phyloP scores from a whole-genome alignment of 2,797 vertebrate genomes.

The Microctenopoma stevenorrisi region DNA sequence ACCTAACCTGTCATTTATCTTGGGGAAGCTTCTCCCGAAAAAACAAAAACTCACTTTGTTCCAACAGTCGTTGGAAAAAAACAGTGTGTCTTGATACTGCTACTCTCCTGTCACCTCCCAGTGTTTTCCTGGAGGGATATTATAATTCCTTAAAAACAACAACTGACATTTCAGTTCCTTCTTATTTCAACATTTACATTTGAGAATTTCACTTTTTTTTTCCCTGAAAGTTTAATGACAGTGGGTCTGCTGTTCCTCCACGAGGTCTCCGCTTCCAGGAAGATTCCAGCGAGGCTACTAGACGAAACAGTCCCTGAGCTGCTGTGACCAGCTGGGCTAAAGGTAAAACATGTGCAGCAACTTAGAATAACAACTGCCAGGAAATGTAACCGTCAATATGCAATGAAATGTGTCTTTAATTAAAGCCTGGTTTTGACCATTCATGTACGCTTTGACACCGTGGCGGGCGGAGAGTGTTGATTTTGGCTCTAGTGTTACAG shows the following conservation, averaged over 20 bases:
- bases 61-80: conserved; percentile 25
- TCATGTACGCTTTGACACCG: too few species aligned
- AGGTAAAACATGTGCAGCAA: conserved; percentile 39
- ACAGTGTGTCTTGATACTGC: conserved; percentile 14
- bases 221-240: conserved; percentile 29
- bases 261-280: conserved; percentile 69
- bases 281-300: conserved; percentile 59
- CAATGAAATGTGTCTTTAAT: background rate
- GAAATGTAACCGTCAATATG: background rate
- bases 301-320: conserved; percentile 70
- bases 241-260: conserved; percentile 28
- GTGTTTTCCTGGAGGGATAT: conserved; percentile 3
- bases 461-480: too few species aligned
- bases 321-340: conserved; percentile 29
- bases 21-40: conserved; percentile 28
- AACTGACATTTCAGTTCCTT: conserved; percentile 20
- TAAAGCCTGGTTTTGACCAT: too few species aligned
- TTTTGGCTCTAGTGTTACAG: too few species aligned
- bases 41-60: conserved; percentile 29
- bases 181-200: conserved; percentile 34
- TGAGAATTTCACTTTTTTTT: background rate
- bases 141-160: background rate
- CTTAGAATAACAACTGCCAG: conserved; percentile 15
- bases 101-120: conserved; percentile 14
- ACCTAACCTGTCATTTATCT: conserved; percentile 51